phyloP scores from a whole-genome alignment of 1,140 invertebrate genomes.

The Holotrichia oblita region DNA sequence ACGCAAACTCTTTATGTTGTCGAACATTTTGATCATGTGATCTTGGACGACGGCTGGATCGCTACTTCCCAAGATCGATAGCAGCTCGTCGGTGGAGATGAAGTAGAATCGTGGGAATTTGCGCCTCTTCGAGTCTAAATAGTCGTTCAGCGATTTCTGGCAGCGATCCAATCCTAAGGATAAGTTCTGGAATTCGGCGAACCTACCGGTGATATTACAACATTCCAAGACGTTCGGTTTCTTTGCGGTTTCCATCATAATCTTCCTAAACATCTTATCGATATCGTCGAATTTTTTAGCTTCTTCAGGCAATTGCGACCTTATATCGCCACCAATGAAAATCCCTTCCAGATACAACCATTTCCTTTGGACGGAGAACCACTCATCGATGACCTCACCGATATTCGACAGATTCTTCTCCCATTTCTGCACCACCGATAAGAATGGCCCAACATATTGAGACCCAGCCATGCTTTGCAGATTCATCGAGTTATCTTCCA shows the following conservation, averaged over 20 bases:
- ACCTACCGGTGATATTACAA: conserved; percentile 75
- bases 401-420: conserved; percentile 82
- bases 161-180: conserved; percentile 82
- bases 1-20: conserved; percentile 82
- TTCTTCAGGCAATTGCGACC: conserved; percentile 84
- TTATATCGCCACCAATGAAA: conserved; percentile 87
- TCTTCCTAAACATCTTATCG: conserved; percentile 81
- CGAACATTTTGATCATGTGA: conserved; percentile 95
- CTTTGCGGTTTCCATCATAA: conserved; percentile 84
- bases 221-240: conserved; percentile 80
- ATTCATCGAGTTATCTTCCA: conserved; percentile 91
- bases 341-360: conserved; percentile 93
- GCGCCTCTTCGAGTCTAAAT: conserved; percentile 85
- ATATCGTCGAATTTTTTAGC: conserved; percentile 90
- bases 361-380: conserved; percentile 84
- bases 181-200: conserved; percentile 79
- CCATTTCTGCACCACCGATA: conserved; percentile 82
- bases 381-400: conserved; percentile 85
- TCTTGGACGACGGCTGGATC: conserved; percentile 84
- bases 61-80: conserved; percentile 88
- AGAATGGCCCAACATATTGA: conserved; percentile 88
- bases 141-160: conserved; percentile 90
- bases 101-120: conserved; percentile 93
- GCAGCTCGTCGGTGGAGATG: conserved; percentile 90
- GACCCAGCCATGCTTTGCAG: conserved; percentile 91